Evolutionary conservation across 2,888 invertebrate genomes (phyloP), one percentile per base, ranked within the genome.

Genomic region (Pimpla rufipes): DNA sequence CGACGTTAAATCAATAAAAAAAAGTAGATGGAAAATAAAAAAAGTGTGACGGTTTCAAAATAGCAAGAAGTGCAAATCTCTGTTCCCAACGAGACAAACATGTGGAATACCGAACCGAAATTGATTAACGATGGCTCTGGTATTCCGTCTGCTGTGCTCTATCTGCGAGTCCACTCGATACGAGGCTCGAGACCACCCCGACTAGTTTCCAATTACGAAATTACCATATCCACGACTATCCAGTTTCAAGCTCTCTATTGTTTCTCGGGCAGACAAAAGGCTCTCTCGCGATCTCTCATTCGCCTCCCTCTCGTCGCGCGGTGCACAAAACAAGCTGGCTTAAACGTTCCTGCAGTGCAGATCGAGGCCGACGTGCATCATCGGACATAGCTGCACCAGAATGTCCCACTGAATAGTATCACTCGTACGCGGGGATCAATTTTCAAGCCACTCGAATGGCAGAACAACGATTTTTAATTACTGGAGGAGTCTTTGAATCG

Each of bases 171-270:
- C 52, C 52, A 42, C 45, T n/a, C 67, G 47, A 67, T 47, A 21
- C 45, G 47, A 47, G 29, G 29, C n/a, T 29, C n/a, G 21, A 67
- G 67, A 67, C 47, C n/a, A 47, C 67, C 47, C 23, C 29, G 67
- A 7, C 52, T 40, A 67, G 47, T 67, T 67, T 67, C 47, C n/a
- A 67, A 67, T 67, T 67, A 47, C 42, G 23, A 67, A 67, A 67
- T 67, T n/a, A 29, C 67, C 29, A 45, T 45, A 67, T 50, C 47
- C 47, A 67, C 50, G 67, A 18, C 8, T 47, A 67, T 47, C 29
- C 67, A 23, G 29, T 67, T 47, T 45, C 47, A 23, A 29, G 16
- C 67, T 47, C 67, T 29, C 67, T 50, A 67, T 67, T 67, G 67
- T 67, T 35, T 47, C 47, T n/a, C 23, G 11, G 5, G 42, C 23